Conservation (phyloP, 2,113 vertebrate species). For the Spea multiplicata region DNA sequence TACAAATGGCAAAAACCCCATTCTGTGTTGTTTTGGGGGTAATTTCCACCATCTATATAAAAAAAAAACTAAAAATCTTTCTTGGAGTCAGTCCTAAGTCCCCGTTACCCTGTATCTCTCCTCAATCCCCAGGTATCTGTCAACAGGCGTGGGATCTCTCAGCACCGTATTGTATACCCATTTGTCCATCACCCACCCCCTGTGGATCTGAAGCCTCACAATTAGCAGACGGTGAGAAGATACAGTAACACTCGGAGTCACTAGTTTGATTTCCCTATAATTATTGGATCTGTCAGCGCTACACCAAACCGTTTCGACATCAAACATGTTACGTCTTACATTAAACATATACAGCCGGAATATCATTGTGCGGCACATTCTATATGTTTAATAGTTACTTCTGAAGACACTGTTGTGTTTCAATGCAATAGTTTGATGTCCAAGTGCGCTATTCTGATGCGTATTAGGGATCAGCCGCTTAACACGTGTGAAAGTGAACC, state of each 20-base stretch:
- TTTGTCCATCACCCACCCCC: constrained; percentile 37
- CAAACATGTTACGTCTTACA: no score
- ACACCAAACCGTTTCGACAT: no score
- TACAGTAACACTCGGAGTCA: not conserved
- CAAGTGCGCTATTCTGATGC: no score
- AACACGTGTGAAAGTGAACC: constrained; percentile 13
- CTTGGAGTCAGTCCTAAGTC: constrained; percentile 6
- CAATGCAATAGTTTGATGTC: no score
- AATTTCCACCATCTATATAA: not conserved
- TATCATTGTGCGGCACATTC: no score
- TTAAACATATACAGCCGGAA: no score
- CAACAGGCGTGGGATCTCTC: constrained; percentile 34
- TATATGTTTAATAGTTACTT: no score
- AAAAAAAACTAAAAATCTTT: not conserved
- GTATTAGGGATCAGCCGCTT: not conserved
- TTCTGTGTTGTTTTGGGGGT: not conserved
- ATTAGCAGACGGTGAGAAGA: constrained; percentile 12
- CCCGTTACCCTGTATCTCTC: constrained; percentile 18
- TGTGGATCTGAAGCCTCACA: constrained; percentile 37
- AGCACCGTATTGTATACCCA: constrained; percentile 30
- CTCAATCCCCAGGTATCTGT: constrained; percentile 38
- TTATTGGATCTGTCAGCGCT: no score
- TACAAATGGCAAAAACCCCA: not conserved
- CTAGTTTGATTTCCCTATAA: no score
- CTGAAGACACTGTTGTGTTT: no score